Base-by-base conservation (phyloP, 2,113 vertebrate genomes). In the Ploceus nigricollis region DNA sequence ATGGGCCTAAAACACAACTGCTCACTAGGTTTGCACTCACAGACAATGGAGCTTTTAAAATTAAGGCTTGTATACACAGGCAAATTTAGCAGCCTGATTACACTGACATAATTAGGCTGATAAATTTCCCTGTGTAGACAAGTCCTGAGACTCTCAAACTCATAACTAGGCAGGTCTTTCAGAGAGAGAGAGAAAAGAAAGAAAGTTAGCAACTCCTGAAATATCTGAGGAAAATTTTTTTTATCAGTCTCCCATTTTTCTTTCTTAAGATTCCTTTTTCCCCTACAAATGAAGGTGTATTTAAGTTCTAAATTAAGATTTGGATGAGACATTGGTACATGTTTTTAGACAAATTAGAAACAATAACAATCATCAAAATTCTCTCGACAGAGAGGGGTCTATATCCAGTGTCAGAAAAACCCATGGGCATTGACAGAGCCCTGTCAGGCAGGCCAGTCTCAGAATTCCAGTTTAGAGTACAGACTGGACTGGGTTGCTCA, bases 51-150 rank as follows among this genome's bases (percentile, higher is more conserved):
- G 82, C 92, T 92, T 97, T 96, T 87, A 96, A 95, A 97, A 96
- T 95, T 68, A 95, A 94, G 91, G 65, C 95, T 94, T 96, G 96
- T 93, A 82, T 95, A 95, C 83, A 92, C 95, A 97, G 87, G 94
- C 48, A 96, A 96, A 96, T 97, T 96, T 96, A 97, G 92, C 93
- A 86, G 90, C 57, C 80, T 95, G 96, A 96, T 96, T 97, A 83
- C 79, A 66, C 63, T 70, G 35, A 51, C 79, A 92, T 96, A 96
- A 97, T 97, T 96, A 96, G 79, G 68, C 30, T 0, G 69, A 94
- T 93, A 96, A 92, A 96, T 96, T 92, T 90, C 96, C 82, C 80
- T 96, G 94, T 95, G 92, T 93, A 96, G 93, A 93, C 96, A 96
- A 93, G 95, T 27, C 79, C 68, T 37, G 51, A 70, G 85, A 86